Evolutionary conservation across 2,888 invertebrate genomes (phyloP).

Genomic region (Xestobium rufovillosum): DNA sequence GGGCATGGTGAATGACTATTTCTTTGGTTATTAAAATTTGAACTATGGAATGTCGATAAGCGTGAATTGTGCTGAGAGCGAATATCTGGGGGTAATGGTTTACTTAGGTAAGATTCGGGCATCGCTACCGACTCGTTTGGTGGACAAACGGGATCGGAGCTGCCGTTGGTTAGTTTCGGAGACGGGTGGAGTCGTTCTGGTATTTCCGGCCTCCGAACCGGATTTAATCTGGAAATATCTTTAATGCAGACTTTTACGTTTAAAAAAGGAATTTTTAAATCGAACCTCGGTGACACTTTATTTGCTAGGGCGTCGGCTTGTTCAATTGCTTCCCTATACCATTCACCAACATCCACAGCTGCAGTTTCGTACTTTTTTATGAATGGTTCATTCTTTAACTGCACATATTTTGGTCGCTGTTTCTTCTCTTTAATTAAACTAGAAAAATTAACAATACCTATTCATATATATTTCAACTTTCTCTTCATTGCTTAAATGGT

Average conservation of each 20-base stretch:
- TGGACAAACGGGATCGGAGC: too few species aligned
- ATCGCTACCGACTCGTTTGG: too few species aligned
- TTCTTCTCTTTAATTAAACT: slow-evolving; percentile 92
- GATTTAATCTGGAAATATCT: slow-evolving; percentile 45
- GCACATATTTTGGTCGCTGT: slow-evolving; percentile 88
- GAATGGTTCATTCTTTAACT: slow-evolving; percentile 81
- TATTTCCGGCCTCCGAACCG: too few species aligned
- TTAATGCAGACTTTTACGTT: too few species aligned
- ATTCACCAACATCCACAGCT: slow-evolving; percentile 68
- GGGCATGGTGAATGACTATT: slow-evolving; percentile 29
- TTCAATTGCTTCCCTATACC: slow-evolving; percentile 66
- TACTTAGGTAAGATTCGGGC: too few species aligned
- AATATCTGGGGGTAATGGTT: slow-evolving; percentile 9
- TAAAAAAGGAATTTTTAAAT: too few species aligned
- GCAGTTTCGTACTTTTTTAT: slow-evolving; percentile 71
- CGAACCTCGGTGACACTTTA: slow-evolving; percentile 45
- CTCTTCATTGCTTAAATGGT: background rate
- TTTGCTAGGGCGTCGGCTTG: slow-evolving; percentile 39
- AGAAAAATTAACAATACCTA: slow-evolving; percentile 32
- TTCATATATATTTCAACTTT: slow-evolving; percentile 3
- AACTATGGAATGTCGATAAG: slow-evolving; percentile 32
- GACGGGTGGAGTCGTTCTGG: too few species aligned
- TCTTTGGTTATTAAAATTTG: slow-evolving; percentile 16
- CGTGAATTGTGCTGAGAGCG: slow-evolving; percentile 33
- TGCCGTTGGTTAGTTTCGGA: too few species aligned